Evolutionary conservation across 2,113 vertebrate species (phyloP).

Genomic region (Corvus moneduloides): DNA sequence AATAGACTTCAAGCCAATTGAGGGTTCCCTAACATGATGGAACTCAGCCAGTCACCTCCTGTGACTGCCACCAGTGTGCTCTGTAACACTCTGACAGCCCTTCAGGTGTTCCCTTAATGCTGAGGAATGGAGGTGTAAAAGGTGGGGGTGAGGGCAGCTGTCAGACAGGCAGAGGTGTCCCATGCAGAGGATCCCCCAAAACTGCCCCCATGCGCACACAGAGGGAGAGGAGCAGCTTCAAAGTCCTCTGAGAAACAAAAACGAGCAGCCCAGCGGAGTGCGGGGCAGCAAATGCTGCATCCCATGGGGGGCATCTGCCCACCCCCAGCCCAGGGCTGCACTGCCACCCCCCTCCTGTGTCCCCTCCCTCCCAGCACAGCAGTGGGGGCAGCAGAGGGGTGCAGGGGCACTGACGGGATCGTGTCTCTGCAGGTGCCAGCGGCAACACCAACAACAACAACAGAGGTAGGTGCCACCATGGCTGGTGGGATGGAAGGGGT

Average conservation of each 20-base stretch:
- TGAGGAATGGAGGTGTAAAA: neutral
- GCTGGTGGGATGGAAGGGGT: neutral
- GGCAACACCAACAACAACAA: neutral
- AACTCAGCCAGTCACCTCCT: neutral
- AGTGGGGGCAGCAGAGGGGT: neutral
- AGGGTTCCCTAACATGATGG: neutral
- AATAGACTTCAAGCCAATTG: neutral
- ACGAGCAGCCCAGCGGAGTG: accelerated
- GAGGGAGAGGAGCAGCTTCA: neutral
- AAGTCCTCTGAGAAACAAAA: neutral
- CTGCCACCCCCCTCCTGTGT: neutral
- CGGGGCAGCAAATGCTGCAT: neutral
- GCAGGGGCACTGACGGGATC: accelerated
- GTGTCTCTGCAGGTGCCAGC: neutral
- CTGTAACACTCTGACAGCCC: neutral
- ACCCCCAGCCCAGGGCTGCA: neutral
- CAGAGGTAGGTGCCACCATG: accelerated
- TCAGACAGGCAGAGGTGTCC: neutral
- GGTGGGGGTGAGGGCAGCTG: neutral
- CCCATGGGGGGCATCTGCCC: accelerated
- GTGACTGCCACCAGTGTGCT: neutral
- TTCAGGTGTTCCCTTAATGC: neutral
- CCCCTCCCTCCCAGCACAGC: neutral
- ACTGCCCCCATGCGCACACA: accelerated
- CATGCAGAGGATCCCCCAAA: neutral